Conservation (phyloP, 2,797 vertebrate species). For the Eidolon dupreanum region DNA sequence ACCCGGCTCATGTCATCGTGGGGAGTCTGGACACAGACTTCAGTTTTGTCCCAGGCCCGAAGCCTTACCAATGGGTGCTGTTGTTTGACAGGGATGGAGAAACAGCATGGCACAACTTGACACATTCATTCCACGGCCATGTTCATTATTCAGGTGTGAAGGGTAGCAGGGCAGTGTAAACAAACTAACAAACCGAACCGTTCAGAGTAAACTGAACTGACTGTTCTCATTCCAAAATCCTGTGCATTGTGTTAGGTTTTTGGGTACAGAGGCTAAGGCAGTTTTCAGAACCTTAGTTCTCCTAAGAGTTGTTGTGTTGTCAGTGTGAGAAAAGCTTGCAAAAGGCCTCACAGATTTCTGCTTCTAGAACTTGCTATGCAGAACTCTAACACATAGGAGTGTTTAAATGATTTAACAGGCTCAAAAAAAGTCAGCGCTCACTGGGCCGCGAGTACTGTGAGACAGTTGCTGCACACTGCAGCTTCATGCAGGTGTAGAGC, state of each 20-base stretch:
- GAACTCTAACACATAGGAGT: neutral
- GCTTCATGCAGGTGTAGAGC: neutral
- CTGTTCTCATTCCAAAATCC: conserved; percentile 12
- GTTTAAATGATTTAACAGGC: neutral
- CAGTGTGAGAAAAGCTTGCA: conserved; percentile 1
- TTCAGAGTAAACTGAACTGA: neutral
- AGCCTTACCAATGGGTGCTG: neutral
- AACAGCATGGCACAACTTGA: neutral
- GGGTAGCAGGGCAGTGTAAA: neutral
- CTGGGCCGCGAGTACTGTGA: neutral
- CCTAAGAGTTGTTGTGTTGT: neutral
- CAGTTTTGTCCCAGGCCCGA: neutral
- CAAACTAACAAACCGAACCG: neutral
- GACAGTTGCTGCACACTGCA: neutral
- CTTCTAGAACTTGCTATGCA: neutral
- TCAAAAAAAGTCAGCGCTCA: neutral
- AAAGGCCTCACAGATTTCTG: neutral
- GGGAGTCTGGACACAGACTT: neutral
- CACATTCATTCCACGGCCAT: neutral
- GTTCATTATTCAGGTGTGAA: neutral
- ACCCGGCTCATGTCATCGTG: neutral
- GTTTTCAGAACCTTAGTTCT: neutral
- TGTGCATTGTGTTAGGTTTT: neutral
- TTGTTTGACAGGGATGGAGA: neutral
- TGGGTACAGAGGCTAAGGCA: neutral